A percentile compares a stretch with the other conserved stretches of the same genome.
Conservation (phyloP, 2,888 invertebrate species). For the Lycaena phlaeas region DNA sequence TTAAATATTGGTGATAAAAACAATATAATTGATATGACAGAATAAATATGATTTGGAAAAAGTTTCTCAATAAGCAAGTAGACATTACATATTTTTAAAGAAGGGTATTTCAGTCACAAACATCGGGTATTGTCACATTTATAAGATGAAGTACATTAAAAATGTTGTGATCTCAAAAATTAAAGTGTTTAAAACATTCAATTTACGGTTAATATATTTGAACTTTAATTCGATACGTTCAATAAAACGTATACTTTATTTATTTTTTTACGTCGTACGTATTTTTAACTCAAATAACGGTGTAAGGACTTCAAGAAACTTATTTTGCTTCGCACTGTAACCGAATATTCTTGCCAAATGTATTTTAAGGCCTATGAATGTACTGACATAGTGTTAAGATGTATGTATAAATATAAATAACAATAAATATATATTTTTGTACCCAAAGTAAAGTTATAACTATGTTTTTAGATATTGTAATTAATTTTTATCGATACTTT, state of each 20-base stretch:
- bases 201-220: slow-evolving; percentile 16
- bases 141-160: not conserved
- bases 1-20: too few relatives aligned
- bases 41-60: too few relatives aligned
- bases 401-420: too few relatives aligned
- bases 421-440: too few relatives aligned
- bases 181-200: slow-evolving; percentile 5
- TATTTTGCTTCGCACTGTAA: slow-evolving; percentile 51
- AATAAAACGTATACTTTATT: slow-evolving; percentile 63
- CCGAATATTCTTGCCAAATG: slow-evolving; percentile 17
- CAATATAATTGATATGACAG: too few relatives aligned
- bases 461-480: too few relatives aligned
- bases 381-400: too few relatives aligned
- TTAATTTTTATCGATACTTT: too few relatives aligned
- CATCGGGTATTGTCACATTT: not conserved
- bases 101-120: too few relatives aligned
- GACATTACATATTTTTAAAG: too few relatives aligned
- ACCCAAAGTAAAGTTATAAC: too few relatives aligned
- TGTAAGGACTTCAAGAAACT: slow-evolving; percentile 30
- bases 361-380: not conserved
- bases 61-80: too few relatives aligned
- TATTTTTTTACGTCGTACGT: not conserved
- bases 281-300: not conserved
- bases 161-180: not conserved
- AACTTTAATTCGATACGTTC: slow-evolving; percentile 47